Evolutionary conservation across 2,113 vertebrate genomes (phyloP).

Genomic region (Cyphomyrus plagiostoma): DNA sequence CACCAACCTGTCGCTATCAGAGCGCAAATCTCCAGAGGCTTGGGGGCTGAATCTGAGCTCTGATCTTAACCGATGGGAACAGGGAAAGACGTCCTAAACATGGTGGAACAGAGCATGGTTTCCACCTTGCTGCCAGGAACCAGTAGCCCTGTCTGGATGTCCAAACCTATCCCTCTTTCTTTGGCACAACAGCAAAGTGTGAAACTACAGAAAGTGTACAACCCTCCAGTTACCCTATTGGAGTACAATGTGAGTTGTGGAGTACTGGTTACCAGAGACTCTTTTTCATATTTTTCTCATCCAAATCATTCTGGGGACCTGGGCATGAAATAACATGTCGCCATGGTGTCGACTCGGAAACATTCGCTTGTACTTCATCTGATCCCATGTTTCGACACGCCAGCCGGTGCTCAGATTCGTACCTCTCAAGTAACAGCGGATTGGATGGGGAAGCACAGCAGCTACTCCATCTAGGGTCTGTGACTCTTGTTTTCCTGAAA

Average conservation of each 20-base stretch:
- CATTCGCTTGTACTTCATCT: conserved; percentile 25
- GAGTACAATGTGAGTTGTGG: neutral
- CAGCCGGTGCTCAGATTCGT: neutral
- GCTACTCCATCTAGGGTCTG: neutral
- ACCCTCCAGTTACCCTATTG: neutral
- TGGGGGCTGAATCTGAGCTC: neutral
- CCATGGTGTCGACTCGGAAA: neutral
- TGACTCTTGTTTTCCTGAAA: neutral
- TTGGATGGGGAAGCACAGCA: neutral
- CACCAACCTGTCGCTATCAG: neutral
- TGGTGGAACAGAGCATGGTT: neutral
- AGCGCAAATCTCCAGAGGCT: neutral
- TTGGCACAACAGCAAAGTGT: neutral
- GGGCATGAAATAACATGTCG: conserved; percentile 50
- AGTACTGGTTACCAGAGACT: neutral
- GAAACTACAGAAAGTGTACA: neutral
- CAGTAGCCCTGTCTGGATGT: no score
- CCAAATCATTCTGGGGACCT: neutral
- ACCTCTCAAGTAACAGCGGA: neutral
- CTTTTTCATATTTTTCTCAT: neutral
- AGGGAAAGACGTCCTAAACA: neutral
- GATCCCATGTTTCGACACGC: neutral
- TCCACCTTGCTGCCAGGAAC: neutral
- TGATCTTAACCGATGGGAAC: neutral
- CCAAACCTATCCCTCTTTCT: neutral